Evolutionary conservation across 1,140 invertebrate genomes (phyloP).

Genomic region (Monomorium pharaonis): DNA sequence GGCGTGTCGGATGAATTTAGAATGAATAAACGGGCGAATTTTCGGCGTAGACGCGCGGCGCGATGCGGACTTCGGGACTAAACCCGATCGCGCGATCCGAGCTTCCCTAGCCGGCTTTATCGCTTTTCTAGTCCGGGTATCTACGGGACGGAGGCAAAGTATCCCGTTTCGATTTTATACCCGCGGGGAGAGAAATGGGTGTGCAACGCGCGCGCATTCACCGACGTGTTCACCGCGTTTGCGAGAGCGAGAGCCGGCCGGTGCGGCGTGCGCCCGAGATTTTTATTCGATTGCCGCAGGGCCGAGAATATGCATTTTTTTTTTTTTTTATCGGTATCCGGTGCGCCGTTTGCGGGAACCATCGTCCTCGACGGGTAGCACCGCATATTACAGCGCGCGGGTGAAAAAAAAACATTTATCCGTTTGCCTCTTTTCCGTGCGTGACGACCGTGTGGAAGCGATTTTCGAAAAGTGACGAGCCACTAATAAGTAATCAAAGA

Average conservation of each 20-base stretch:
- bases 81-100: constrained; percentile 35
- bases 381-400: not conserved
- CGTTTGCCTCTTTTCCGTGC: not conserved
- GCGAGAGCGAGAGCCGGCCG: constrained; percentile 22
- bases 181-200: constrained; percentile 38
- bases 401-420: constrained; percentile 16
- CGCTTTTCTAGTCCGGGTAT: constrained; percentile 14
- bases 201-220: not conserved
- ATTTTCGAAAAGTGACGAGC: not conserved
- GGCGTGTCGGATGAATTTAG: constrained; percentile 45
- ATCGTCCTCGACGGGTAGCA: constrained; percentile 9
- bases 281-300: constrained; percentile 49
- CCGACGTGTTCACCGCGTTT: not conserved
- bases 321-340: constrained; percentile 35
- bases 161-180: constrained; percentile 44
- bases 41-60: constrained; percentile 27
- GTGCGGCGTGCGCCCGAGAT: constrained; percentile 15
- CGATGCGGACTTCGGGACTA: constrained; percentile 1
- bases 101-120: constrained; percentile 37
- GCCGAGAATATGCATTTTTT: constrained; percentile 28
- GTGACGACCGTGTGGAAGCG: no score
- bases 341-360: constrained; percentile 9
- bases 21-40: constrained; percentile 50
- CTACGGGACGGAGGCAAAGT: not conserved
- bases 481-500: not conserved